Evolutionary conservation across 2,888 invertebrate genomes (phyloP), one percentile per base, ranked within the genome.

Genomic region (Cyclophora albipunctata): DNA sequence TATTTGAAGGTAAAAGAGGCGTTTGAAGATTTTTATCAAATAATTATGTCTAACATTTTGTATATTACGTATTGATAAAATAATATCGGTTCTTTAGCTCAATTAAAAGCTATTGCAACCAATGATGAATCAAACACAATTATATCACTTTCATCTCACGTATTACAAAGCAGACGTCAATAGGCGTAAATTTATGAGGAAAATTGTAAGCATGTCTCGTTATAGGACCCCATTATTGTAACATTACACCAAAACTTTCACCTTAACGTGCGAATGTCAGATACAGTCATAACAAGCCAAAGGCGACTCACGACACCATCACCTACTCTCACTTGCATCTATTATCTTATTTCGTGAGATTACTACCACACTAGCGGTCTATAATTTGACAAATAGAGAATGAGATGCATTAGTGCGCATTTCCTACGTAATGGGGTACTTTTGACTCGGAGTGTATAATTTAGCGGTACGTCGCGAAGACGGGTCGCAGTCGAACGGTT

Each of bases 381-480:
- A 79, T 87, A 87, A 87, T 88, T 88, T 88, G 81, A 85, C 81
- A 86, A 86, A 84, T 86, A 84, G 82, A 84, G 84, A 87, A 86
- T 86, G 75, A 84, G 85, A 83, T 86, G 84, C 87, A 87, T 87
- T 87, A 87, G 83, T 75, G 73, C 73, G 79, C 81, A 77, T 84
- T 87, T 82, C 76, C 76, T 73, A 63, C 73, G 75, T 86, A 85
- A 85, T 86, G 72, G 77, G 75, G 75, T 75, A 80, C 82, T 71
- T 67, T 69, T 69, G 75, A 59, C 65, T 71, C 58, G 65, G 62
- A 65, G 71, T 76, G 75, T 87, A 75, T 88, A 88, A 88, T 87
- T 84, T 87, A 75, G 75, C 76, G 74, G 75, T 67, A 63, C 69
- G 75, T 80, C 71, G 81, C 81, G 62, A 80, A 81, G 85, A 83